Evolutionary conservation across 1,140 invertebrate species (phyloP).

Genomic region (Aporrectodea caliginosa): DNA sequence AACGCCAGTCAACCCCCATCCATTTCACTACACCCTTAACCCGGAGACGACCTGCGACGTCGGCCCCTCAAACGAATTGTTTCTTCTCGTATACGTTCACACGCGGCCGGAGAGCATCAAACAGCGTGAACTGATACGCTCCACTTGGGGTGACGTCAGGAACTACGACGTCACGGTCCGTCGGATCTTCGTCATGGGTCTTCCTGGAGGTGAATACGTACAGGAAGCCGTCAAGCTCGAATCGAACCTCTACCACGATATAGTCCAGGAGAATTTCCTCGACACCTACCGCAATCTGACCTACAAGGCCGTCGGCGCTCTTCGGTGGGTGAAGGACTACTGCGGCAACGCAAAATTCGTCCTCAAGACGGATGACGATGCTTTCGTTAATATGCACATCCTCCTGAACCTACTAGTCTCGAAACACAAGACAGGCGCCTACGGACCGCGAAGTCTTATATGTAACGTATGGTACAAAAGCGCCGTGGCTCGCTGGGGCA

Average conservation of each 20-base stretch:
- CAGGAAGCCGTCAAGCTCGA: slow-evolving; percentile 62
- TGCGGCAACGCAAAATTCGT: slow-evolving; percentile 60
- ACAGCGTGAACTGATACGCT: slow-evolving; percentile 44
- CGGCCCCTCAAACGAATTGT: slow-evolving; percentile 18
- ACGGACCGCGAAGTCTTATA: slow-evolving; percentile 30
- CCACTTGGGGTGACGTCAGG: slow-evolving; percentile 47
- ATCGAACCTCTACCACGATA: slow-evolving; percentile 62
- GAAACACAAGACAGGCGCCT: slow-evolving; percentile 30
- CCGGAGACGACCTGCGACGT: slow-evolving; percentile 12
- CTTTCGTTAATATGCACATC: slow-evolving; percentile 53
- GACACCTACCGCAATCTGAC: slow-evolving; percentile 78
- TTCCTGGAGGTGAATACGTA: slow-evolving; percentile 48
- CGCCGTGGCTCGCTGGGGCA: slow-evolving; percentile 37
- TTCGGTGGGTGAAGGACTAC: slow-evolving; percentile 72
- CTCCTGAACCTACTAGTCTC: slow-evolving; percentile 25
- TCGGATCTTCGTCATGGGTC: slow-evolving; percentile 68
- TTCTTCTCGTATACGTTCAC: slow-evolving; percentile 41
- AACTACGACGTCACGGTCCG: slow-evolving; percentile 30
- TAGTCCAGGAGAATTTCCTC: slow-evolving; percentile 73
- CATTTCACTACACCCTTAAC: slow-evolving; percentile 15
- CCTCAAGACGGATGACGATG: slow-evolving; percentile 59
- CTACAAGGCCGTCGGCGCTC: slow-evolving; percentile 78
- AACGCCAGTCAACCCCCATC: slow-evolving; percentile 30
- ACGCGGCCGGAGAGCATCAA: slow-evolving; percentile 45
- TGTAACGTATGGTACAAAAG: slow-evolving; percentile 45